Percentiles rank a stretch among this genome's conserved stretches.
These are phyloP conservation scores for Aleiodes sp. DNA, from an alignment of 1,140 invertebrate species.

Conservation along the genomic window DNA sequence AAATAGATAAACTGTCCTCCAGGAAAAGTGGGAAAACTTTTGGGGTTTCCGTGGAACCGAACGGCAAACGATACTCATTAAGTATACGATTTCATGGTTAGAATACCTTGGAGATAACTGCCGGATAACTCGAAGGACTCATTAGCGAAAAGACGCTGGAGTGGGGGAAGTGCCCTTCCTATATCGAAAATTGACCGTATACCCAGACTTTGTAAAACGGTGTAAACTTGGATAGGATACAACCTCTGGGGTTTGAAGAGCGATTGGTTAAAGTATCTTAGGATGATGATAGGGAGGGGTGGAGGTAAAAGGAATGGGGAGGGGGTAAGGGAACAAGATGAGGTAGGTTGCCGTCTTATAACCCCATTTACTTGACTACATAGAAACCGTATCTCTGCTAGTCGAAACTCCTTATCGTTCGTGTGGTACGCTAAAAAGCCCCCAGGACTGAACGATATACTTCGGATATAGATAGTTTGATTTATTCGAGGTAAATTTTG, in stretches of 20 bases:
- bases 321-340: not conserved
- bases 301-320: not conserved
- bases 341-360: no score
- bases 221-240: slow-evolving; percentile 5
- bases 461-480: slow-evolving; percentile 1
- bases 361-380: slow-evolving; percentile 27
- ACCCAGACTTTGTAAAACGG: not conserved
- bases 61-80: slow-evolving; percentile 14
- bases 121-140: slow-evolving; percentile 16
- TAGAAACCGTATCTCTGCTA: not conserved
- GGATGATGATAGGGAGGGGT: not conserved
- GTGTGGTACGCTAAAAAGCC: not conserved
- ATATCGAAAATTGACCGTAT: slow-evolving; percentile 21
- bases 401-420: slow-evolving; percentile 12
- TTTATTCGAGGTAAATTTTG: not conserved
- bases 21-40: not conserved
- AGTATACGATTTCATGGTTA: not conserved
- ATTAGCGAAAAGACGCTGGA: slow-evolving; percentile 13
- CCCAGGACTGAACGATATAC: not conserved
- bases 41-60: not conserved
- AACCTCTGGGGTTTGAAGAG: not conserved
- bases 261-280: slow-evolving; percentile 3
- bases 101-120: not conserved
- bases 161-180: no score
- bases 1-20: not conserved